Percentiles rank a stretch among this genome's conserved stretches.
phyloP scores from a whole-genome alignment of 2,113 vertebrate species.

The Platycercus adscitus region DNA sequence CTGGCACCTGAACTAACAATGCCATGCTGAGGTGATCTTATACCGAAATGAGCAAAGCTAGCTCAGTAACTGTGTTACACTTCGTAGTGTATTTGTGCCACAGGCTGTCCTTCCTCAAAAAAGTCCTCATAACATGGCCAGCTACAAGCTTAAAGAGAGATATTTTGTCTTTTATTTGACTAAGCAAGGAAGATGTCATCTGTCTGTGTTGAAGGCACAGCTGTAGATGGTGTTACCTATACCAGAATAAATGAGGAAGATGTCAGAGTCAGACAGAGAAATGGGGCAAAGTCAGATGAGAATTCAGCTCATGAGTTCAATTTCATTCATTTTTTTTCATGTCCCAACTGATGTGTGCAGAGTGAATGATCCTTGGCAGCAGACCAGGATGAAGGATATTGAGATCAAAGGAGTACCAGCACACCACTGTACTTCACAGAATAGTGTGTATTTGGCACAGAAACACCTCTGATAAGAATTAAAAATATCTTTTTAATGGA shows the following conservation, averaged over 20 bases:
- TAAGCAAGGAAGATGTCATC: background rate
- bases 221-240: background rate
- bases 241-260: background rate
- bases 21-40: constrained; percentile 26
- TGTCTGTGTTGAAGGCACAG: background rate
- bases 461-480: constrained; percentile 58
- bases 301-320: background rate
- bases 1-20: constrained; percentile 54
- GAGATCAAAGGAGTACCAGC: constrained; percentile 66
- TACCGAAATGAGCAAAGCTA: background rate
- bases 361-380: constrained; percentile 63
- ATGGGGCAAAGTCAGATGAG: constrained; percentile 11
- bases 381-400: constrained; percentile 47
- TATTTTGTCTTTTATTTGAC: background rate
- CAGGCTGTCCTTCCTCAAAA: background rate
- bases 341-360: constrained; percentile 2
- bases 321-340: constrained; percentile 38
- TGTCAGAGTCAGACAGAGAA: background rate
- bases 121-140: background rate
- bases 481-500: constrained; percentile 68
- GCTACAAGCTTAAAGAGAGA: background rate
- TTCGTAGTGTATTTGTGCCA: constrained; percentile 11
- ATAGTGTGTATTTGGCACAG: constrained; percentile 56
- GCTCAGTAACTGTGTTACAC: background rate
- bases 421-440: constrained; percentile 42